Evolutionary conservation across 2,888 invertebrate species (phyloP), one percentile per base, ranked within the genome.

Genomic region (Acanthoscelides obtectus): DNA sequence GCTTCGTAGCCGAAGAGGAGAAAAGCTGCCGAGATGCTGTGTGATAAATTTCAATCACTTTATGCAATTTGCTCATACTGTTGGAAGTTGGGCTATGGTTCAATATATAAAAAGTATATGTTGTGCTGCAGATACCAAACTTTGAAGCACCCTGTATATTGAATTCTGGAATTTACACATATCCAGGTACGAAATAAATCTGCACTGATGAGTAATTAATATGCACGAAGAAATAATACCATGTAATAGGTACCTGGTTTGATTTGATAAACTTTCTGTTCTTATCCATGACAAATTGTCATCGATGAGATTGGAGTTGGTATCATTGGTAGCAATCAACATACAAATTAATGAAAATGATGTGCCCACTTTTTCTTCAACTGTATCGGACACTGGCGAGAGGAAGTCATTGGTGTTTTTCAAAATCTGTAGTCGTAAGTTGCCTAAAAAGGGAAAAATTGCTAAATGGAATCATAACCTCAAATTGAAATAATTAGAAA

Each of bases 281-380:
- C 81, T 81, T 22, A 80, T 74, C 84, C 84, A 84, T 6, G 78
- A 78, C 65, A 85, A 79, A 70, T 83, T 81, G 68, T 83, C 82
- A 77, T 84, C 84, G 70, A 80, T 79, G 22, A 76, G 73, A 45
- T 77, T 76, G 45, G 72, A 77, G 71, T 80, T 78, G 71, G 80
- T 78, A 69, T 79, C 79, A 66, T 78, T 76, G 22, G 79, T 76
- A 21, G 81, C 79, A 68, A 80, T 79, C 27, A 84, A 74, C 75
- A 84, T 84, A 74, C 85, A 85, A 69, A 82, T 80, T 75, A 85
- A 75, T 21, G 84, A 82, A 72, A 85, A 82, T 72, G 82, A 81
- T 6, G 82, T 79, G 63, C 84, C 84, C 22, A 79, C 80, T 67
- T 79, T 81, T 75, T 84, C 84, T 71, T 82, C 82, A 12, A 84